Percentiles rank a stretch among this genome's conserved stretches.
These are phyloP conservation scores for Silurus meridionalis DNA, from an alignment of 2,113 vertebrate species.

Conservation along the genomic window DNA sequence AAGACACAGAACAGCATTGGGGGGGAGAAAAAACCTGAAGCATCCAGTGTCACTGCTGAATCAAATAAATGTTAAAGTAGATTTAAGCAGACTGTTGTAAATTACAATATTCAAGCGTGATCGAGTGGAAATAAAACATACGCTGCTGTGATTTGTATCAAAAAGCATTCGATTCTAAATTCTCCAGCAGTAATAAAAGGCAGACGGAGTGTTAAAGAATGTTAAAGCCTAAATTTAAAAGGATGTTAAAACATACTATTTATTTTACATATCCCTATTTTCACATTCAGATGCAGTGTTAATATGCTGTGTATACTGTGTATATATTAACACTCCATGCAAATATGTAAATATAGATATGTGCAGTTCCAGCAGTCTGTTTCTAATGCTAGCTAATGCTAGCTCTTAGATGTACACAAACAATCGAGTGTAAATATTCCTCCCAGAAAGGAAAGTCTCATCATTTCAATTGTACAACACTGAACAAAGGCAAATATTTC, in stretches of 20 bases:
- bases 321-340: neutral
- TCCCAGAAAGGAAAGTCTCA: neutral
- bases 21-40: slow-evolving; percentile 9
- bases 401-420: neutral
- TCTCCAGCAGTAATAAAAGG: neutral
- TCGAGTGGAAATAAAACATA: neutral
- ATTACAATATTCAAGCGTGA: neutral
- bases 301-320: neutral
- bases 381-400: neutral
- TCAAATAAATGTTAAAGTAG: slow-evolving; percentile 23
- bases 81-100: slow-evolving; percentile 1
- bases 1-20: slow-evolving; percentile 22
- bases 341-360: neutral
- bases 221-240: neutral
- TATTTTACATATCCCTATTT: too few species aligned
- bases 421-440: neutral
- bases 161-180: neutral
- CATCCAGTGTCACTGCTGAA: slow-evolving; percentile 28
- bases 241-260: neutral
- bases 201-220: neutral
- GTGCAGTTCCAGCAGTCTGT: too few species aligned
- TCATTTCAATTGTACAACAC: neutral
- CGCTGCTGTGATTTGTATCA: neutral
- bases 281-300: too few species aligned
- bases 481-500: neutral